A percentile compares a stretch with the other conserved stretches of the same genome.
Conservation (phyloP, 2,888 invertebrate species). For the Rhyacophila evoluta region DNA sequence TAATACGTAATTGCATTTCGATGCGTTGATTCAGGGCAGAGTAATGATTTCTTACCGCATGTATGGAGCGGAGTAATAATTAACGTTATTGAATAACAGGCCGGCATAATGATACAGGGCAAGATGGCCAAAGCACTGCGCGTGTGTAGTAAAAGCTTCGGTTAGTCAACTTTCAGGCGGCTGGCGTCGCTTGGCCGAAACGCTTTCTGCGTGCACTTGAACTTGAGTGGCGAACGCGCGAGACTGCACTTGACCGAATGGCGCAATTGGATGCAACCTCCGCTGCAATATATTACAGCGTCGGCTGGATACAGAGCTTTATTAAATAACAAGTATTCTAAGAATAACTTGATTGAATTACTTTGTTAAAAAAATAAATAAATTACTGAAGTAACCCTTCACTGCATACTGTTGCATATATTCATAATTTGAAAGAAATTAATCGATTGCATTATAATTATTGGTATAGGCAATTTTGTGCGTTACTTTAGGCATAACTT, state of each 20-base stretch:
- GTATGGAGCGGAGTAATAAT: neutral
- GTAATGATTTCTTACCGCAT: neutral
- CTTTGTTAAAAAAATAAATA: too few relatives aligned
- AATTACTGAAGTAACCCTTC: too few relatives aligned
- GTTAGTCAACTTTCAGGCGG: constrained; percentile 20
- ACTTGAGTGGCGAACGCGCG: constrained; percentile 33
- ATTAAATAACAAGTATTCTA: neutral
- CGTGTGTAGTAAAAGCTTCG: neutral
- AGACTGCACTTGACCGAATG: constrained; percentile 32
- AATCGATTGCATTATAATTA: too few relatives aligned
- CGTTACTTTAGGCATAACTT: too few relatives aligned
- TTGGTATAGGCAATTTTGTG: too few relatives aligned
- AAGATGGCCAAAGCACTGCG: neutral
- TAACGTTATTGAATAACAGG: neutral
- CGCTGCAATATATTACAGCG: neutral
- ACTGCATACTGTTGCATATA: too few relatives aligned
- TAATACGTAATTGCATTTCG: neutral
- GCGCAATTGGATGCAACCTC: constrained; percentile 25
- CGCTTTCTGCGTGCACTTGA: constrained; percentile 41
- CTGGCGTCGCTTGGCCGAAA: neutral
- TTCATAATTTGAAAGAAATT: too few relatives aligned
- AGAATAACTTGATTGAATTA: too few relatives aligned
- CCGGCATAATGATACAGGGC: neutral
- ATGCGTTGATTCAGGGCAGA: neutral
- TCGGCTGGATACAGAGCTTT: neutral